These are phyloP conservation scores for Rhagonycha fulva DNA, from an alignment of 2,888 invertebrate genomes.

Conservation along the genomic window DNA sequence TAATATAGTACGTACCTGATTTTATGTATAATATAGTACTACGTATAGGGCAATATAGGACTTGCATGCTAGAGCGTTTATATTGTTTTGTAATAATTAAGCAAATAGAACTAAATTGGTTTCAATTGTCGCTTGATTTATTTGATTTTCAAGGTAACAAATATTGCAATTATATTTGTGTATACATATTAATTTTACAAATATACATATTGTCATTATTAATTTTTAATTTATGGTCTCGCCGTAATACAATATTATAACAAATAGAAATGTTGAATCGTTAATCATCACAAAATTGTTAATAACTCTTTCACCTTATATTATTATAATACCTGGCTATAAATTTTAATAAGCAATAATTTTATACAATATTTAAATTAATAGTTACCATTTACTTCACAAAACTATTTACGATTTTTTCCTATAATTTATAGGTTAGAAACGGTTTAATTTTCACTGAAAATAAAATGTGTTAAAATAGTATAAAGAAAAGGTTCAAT, in stretches of 20 bases:
- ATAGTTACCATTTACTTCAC: neutral
- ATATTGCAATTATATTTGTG: constrained; percentile 2
- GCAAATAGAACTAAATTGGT: constrained; percentile 22
- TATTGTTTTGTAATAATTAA: constrained; percentile 1
- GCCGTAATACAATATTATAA: neutral
- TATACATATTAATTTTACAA: neutral
- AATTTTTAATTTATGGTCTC: neutral
- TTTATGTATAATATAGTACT: no score
- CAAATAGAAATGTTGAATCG: neutral
- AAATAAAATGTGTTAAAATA: neutral
- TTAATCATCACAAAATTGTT: neutral
- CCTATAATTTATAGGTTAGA: neutral
- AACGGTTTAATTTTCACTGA: neutral
- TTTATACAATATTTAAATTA: neutral
- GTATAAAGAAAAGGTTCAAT: neutral
- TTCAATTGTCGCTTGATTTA: constrained; percentile 33
- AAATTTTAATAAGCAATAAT: neutral
- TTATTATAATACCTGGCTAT: neutral
- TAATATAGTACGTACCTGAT: neutral
- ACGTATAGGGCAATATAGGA: neutral
- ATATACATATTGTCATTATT: neutral
- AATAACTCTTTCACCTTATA: neutral
- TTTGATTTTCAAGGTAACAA: constrained; percentile 19
- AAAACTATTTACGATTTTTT: neutral
- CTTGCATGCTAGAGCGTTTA: neutral